Conservation (phyloP, 2,888 invertebrate genomes). For the Drepana falcataria region DNA sequence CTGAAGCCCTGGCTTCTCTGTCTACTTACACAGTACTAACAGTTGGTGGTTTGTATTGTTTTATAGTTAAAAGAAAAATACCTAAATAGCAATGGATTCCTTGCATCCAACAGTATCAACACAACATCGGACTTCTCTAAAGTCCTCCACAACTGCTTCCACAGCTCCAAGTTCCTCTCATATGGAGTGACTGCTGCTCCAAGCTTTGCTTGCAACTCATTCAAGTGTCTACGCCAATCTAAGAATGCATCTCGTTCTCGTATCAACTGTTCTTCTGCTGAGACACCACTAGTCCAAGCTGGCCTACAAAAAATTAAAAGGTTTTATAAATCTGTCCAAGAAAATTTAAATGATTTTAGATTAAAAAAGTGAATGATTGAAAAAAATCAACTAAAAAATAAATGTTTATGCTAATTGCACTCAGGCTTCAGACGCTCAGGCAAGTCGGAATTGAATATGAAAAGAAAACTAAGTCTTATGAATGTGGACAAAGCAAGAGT, state of each 20-base stretch:
- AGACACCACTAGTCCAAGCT: constrained; percentile 85
- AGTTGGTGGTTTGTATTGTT: no score
- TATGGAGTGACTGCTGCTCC: constrained; percentile 95
- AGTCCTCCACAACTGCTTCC: constrained; percentile 99
- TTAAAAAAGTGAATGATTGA: no score
- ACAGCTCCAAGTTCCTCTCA: constrained; percentile 98
- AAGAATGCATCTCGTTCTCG: constrained; percentile 91
- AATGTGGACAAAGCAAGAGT: no score
- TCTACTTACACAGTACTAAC: no score
- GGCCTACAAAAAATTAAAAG: constrained; percentile 78
- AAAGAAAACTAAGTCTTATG: no score
- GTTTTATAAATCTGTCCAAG: not conserved
- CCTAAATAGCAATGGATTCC: constrained; percentile 94
- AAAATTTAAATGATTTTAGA: not conserved
- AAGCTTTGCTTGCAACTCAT: constrained; percentile 86
- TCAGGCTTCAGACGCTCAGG: no score
- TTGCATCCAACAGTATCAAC: constrained; percentile 96
- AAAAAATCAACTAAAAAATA: no score
- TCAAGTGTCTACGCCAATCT: constrained; percentile 92
- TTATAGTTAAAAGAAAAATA: constrained; percentile 15
- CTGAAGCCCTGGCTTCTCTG: no score
- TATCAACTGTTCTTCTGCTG: constrained; percentile 87
- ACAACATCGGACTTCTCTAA: constrained; percentile 97
- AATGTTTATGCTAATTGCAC: no score
- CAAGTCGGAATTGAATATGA: no score